Evolutionary conservation across 2,888 invertebrate genomes (phyloP).

Genomic region (Graphium colonna): DNA sequence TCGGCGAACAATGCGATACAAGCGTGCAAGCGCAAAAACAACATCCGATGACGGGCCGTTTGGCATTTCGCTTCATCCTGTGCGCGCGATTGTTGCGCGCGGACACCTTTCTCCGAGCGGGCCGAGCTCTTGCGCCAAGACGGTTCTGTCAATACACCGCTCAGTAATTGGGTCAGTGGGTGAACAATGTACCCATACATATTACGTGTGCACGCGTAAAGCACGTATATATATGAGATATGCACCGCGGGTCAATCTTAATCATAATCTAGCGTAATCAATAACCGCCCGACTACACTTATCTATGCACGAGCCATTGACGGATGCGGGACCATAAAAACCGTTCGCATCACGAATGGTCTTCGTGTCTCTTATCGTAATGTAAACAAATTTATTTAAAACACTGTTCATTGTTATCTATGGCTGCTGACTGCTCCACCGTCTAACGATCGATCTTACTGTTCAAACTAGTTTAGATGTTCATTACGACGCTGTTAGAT

Average conservation of each 20-base stretch:
- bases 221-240: not conserved
- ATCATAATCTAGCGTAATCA: slow-evolving; percentile 22
- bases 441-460: slow-evolving; percentile 8
- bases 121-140: slow-evolving; percentile 63
- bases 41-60: not conserved
- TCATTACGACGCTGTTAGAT: not conserved
- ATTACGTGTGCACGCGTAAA: slow-evolving; percentile 37
- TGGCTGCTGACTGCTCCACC: not conserved
- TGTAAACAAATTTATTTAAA: slow-evolving; percentile 37
- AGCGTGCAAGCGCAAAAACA: not conserved
- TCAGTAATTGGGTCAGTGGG: slow-evolving; percentile 74
- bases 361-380: slow-evolving; percentile 51
- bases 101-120: slow-evolving; percentile 49
- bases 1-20: too few relatives aligned
- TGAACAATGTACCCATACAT: slow-evolving; percentile 51
- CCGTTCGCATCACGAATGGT: slow-evolving; percentile 38
- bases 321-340: slow-evolving; percentile 39
- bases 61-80: slow-evolving; percentile 4
- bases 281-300: slow-evolving; percentile 18
- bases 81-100: slow-evolving; percentile 30
- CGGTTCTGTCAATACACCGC: slow-evolving; percentile 70
- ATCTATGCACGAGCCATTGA: slow-evolving; percentile 24
- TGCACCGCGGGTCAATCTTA: slow-evolving; percentile 14
- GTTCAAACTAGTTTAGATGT: slow-evolving; percentile 1
- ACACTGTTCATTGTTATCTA: slow-evolving; percentile 25